Conservation (phyloP, 2,888 invertebrate species). For the Lacanobia wlatinum region DNA sequence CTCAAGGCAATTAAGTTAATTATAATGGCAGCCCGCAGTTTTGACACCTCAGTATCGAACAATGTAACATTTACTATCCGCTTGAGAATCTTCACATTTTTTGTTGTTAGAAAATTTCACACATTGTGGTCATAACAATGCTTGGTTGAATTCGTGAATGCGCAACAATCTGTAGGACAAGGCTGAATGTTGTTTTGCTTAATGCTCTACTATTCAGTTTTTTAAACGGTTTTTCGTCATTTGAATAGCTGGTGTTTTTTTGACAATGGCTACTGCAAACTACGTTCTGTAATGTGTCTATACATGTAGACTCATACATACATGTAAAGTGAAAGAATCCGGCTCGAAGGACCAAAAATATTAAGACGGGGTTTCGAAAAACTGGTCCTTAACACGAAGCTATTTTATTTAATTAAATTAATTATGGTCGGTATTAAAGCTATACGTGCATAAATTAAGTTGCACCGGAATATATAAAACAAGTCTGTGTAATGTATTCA, state of each 20-base stretch:
- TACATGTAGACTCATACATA: background rate
- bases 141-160: slow-evolving; percentile 44
- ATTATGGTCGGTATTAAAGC: background rate
- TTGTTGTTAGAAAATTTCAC: slow-evolving; percentile 54
- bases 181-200: slow-evolving; percentile 50
- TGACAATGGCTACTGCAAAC: background rate
- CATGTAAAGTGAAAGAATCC: too few relatives aligned
- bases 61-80: slow-evolving; percentile 53
- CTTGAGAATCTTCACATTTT: slow-evolving; percentile 63
- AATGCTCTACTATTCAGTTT: slow-evolving; percentile 22
- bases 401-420: background rate
- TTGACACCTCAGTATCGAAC: slow-evolving; percentile 48
- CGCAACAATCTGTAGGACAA: slow-evolving; percentile 59
- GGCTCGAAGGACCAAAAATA: slow-evolving; percentile 14
- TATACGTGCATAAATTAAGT: background rate
- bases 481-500: background rate
- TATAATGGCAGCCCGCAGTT: slow-evolving; percentile 33
- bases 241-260: background rate
- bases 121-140: slow-evolving; percentile 59
- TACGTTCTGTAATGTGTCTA: background rate
- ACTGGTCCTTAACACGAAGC: background rate
- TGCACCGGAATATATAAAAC: background rate
- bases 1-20: slow-evolving; percentile 28
- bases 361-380: background rate
- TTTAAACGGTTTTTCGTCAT: background rate